phyloP scores from a whole-genome alignment of 2,888 invertebrate genomes.

The Tortrix viridana region DNA sequence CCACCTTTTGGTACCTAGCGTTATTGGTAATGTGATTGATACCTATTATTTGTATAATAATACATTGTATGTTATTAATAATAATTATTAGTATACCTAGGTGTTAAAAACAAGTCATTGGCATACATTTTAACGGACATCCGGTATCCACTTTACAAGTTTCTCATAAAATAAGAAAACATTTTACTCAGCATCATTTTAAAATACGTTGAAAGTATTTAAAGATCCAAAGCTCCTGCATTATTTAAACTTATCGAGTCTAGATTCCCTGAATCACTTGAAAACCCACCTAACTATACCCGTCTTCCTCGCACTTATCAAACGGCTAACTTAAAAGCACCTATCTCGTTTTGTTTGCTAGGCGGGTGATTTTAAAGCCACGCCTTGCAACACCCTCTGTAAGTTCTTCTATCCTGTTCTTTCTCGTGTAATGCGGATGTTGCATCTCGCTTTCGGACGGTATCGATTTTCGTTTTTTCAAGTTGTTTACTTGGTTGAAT shows the following conservation, averaged over 20 bases:
- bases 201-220: conserved; percentile 35
- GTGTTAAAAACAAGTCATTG: too few relatives aligned
- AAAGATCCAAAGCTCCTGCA: conserved; percentile 36
- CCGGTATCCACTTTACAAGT: conserved; percentile 9
- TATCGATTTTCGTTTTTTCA: conserved; percentile 68
- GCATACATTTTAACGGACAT: not conserved
- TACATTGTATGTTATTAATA: too few relatives aligned
- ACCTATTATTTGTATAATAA: too few relatives aligned
- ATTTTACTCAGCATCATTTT: conserved; percentile 32
- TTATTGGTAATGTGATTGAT: not conserved
- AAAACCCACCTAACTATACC: conserved; percentile 42
- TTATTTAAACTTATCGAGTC: conserved; percentile 44
- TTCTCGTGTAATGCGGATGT: conserved; percentile 52
- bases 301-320: conserved; percentile 53
- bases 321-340: conserved; percentile 43
- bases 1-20: not conserved
- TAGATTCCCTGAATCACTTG: conserved; percentile 37
- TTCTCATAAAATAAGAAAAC: conserved; percentile 33
- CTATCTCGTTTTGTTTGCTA: conserved; percentile 54
- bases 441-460: conserved; percentile 54
- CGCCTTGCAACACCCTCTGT: conserved; percentile 66
- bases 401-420: conserved; percentile 54
- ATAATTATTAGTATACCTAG: too few relatives aligned
- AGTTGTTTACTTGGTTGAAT: conserved; percentile 75
- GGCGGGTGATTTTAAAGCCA: conserved; percentile 63